These are phyloP conservation scores for Ypsolopha scabrella DNA, from an alignment of 2,888 invertebrate genomes.

Conservation along the genomic window DNA sequence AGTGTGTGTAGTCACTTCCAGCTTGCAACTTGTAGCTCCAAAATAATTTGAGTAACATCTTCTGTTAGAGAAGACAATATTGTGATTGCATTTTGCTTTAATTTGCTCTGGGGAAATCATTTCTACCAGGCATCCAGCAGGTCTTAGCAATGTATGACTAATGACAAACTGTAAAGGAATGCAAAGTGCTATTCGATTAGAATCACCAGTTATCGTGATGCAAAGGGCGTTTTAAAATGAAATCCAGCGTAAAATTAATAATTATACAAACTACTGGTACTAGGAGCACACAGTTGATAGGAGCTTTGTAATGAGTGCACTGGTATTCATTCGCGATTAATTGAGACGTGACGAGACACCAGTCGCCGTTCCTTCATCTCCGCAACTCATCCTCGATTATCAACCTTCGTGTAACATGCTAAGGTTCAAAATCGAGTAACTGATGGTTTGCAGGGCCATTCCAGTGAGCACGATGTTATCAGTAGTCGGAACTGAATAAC, in stretches of 20 bases:
- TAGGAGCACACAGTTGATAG: conserved; percentile 21
- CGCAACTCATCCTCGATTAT: background rate
- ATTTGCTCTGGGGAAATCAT: too few relatives aligned
- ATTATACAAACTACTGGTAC: background rate
- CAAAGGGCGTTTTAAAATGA: background rate
- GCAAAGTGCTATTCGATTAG: too few relatives aligned
- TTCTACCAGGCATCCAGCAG: too few relatives aligned
- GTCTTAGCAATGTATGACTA: too few relatives aligned
- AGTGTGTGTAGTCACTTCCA: too few relatives aligned
- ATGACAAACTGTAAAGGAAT: too few relatives aligned
- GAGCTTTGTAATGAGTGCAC: conserved; percentile 23
- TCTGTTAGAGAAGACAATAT: too few relatives aligned
- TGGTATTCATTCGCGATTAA: conserved; percentile 34
- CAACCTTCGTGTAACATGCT: background rate
- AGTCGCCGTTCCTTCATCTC: conserved; percentile 14
- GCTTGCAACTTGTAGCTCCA: too few relatives aligned
- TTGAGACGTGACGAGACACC: conserved; percentile 39
- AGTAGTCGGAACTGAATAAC: conserved; percentile 16
- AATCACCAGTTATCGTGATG: too few relatives aligned
- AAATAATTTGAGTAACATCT: too few relatives aligned
- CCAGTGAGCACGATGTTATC: background rate
- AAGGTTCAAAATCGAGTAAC: too few relatives aligned
- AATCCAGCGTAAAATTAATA: conserved; percentile 3
- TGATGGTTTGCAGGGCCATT: background rate
- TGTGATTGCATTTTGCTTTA: too few relatives aligned